Percentiles rank a stretch among this genome's conserved stretches.
Evolutionary conservation across 2,113 vertebrate species (phyloP).

Genomic region (Corythaeola cristata): DNA sequence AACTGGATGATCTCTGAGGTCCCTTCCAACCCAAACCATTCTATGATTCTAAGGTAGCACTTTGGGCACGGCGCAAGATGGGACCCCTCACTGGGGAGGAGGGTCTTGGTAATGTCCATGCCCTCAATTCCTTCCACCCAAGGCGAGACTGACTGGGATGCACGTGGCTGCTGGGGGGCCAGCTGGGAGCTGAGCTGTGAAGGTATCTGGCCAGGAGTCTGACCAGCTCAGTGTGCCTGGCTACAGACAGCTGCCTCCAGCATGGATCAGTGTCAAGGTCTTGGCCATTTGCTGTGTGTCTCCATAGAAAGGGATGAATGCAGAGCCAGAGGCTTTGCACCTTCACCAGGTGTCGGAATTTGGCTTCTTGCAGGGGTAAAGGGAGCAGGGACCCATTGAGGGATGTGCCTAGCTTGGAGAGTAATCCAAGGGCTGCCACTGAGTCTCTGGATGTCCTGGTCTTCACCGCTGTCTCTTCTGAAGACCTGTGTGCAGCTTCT

Average conservation of each 20-base stretch:
- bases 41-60: neutral
- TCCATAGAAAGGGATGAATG: neutral
- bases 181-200: neutral
- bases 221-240: neutral
- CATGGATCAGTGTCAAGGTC: neutral
- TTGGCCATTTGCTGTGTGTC: neutral
- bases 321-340: neutral
- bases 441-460: neutral
- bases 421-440: neutral
- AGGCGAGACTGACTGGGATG: neutral
- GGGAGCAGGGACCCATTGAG: neutral
- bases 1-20: no score
- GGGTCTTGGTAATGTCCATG: fast-evolving
- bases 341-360: fast-evolving
- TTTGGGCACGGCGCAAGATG: neutral
- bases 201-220: neutral
- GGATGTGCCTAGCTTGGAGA: neutral
- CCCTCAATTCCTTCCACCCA: neutral
- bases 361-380: neutral
- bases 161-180: neutral
- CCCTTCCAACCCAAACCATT: no score
- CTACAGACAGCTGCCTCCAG: no score
- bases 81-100: neutral
- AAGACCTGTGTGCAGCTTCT: neutral
- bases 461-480: neutral